Conservation (phyloP, 2,797 vertebrate genomes). For the Tadarida brasiliensis region DNA sequence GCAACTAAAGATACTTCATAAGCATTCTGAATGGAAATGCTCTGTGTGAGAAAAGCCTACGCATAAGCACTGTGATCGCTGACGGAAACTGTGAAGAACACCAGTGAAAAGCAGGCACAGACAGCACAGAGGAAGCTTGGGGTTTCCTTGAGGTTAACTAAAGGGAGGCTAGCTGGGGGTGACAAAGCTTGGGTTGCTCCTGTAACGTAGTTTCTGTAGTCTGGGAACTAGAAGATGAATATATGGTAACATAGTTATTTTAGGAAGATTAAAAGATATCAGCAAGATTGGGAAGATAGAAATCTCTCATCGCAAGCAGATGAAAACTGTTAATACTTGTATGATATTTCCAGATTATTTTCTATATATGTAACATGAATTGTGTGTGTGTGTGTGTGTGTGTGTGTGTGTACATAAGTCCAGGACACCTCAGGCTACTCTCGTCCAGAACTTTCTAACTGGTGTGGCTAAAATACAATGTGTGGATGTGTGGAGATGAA, state of each 20-base stretch:
- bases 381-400: too few species aligned
- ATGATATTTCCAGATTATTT: neutral
- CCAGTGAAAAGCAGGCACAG: neutral
- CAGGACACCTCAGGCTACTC: neutral
- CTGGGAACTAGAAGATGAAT: constrained; percentile 44
- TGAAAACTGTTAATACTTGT: neutral
- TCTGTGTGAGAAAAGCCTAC: neutral
- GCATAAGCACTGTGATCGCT: neutral
- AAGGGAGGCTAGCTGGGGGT: neutral
- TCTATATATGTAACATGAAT: neutral
- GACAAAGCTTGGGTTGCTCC: neutral
- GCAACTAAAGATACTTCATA: neutral
- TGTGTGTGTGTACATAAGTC: neutral
- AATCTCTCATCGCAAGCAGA: neutral
- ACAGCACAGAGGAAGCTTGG: neutral
- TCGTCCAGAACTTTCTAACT: neutral
- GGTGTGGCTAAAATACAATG: neutral
- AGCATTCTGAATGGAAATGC: constrained; percentile 5
- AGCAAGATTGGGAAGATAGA: constrained; percentile 13
- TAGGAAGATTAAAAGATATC: neutral
- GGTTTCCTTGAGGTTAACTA: neutral
- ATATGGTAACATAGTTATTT: neutral
- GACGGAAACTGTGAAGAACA: neutral
- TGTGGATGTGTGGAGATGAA: neutral
- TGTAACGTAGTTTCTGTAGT: constrained; percentile 19